Conservation (phyloP, 2,888 invertebrate species). For the Oegoconia quadripuncta region DNA sequence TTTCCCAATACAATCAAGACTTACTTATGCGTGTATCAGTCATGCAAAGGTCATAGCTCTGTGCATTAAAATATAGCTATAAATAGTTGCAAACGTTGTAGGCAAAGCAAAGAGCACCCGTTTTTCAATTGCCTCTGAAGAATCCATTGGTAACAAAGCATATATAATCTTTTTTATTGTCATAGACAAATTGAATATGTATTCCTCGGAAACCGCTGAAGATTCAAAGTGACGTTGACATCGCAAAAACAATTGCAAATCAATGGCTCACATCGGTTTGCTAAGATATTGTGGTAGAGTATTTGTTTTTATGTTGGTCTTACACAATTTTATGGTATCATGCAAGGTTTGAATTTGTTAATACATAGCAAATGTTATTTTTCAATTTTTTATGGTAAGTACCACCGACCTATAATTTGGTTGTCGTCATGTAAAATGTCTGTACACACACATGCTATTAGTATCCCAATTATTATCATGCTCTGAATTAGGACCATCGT, state of each 20-base stretch:
- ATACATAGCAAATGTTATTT: slow-evolving; percentile 65
- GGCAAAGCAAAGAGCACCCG: too few species aligned
- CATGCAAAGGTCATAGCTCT: too few species aligned
- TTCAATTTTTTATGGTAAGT: slow-evolving; percentile 65
- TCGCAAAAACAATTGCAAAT: slow-evolving; percentile 25
- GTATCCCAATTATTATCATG: too few species aligned
- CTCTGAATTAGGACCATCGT: too few species aligned
- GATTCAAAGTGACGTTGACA: slow-evolving; percentile 20
- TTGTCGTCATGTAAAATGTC: too few species aligned
- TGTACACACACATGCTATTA: too few species aligned
- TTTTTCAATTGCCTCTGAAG: too few species aligned
- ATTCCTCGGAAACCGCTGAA: slow-evolving; percentile 7
- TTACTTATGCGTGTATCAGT: too few species aligned
- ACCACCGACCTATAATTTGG: background rate
- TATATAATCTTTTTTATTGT: background rate
- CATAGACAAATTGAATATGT: slow-evolving; percentile 1
- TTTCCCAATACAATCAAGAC: too few species aligned
- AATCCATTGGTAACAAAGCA: background rate
- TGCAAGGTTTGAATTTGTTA: slow-evolving; percentile 38
- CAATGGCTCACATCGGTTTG: slow-evolving; percentile 18
- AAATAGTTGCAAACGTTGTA: too few species aligned
- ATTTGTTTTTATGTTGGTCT: slow-evolving; percentile 42
- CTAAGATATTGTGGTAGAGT: slow-evolving; percentile 23
- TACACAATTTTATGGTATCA: slow-evolving; percentile 45
- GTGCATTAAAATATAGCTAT: too few species aligned